Evolutionary conservation across 2,797 vertebrate species (phyloP), one percentile per base, ranked within the genome.

Genomic region (Crocidura indochinensis): DNA sequence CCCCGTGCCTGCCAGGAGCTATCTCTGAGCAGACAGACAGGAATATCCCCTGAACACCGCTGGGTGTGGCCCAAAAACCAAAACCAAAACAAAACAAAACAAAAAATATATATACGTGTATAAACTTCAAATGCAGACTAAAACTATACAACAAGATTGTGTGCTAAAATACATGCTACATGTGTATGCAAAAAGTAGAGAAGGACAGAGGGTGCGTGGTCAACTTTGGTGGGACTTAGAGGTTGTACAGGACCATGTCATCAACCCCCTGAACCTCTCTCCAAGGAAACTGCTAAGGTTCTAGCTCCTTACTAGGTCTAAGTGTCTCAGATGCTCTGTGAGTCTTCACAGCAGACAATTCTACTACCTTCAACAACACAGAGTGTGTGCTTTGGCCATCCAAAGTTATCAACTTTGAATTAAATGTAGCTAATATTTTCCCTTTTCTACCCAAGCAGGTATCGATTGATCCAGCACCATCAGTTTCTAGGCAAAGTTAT

Each of bases 401-500:
- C 46, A 44, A 15, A 75, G 64, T 47, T 38, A 83, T 11, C 81
- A 29, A 20, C 89, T 8, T 69, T 47, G 68, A 69, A 60, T 0
- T 77, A 38, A 91, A 68, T 56, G 24, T 64, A 26, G 80, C 71
- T 62, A 77, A 64, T 24, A 26, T 86, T 74, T 94, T 68, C 26
- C 64, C 60, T 83, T 88, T 29, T 22, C 20, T 75, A 22, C 27
- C 62, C 31, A 82, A 62, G 64, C 73, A 94, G 60, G 14, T 53
- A 69, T 94, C 31, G 17, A 87, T 65, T 90, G 46, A 29, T 15
- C 24, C 56, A 68, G 72, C 24, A 82, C 74, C 65, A 62, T 81
- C 65, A 62, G 31, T 74, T 87, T 77, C 38, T 22, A 14, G n/a
- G 31, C 86, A 69, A 74, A 81, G 92, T 71, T 76, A 90, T 79